These are phyloP conservation scores for Caenorhabditis angaria DNA, from an alignment of 2,888 invertebrate genomes.

Conservation along the genomic window DNA sequence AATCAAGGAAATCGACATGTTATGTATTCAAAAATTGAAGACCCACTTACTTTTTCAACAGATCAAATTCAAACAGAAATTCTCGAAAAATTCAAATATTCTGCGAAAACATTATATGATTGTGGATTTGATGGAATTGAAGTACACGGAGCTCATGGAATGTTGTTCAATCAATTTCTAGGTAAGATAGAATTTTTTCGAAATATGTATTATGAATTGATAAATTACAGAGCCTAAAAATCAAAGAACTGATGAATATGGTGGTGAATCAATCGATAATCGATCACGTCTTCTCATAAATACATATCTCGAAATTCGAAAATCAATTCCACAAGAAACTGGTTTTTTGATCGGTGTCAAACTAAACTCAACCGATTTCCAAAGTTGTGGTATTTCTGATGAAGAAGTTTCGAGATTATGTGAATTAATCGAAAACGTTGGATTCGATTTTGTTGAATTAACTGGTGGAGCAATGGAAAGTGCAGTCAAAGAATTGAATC, in stretches of 20 bases:
- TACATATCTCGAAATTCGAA: constrained; percentile 54
- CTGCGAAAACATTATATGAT: constrained; percentile 35
- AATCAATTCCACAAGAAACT: constrained; percentile 24
- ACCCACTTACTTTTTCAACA: constrained; percentile 32
- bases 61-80: constrained; percentile 53
- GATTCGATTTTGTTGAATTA: constrained; percentile 63
- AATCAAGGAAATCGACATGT: constrained; percentile 7
- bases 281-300: constrained; percentile 53
- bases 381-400: constrained; percentile 50
- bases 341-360: constrained; percentile 61
- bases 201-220: background rate
- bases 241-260: constrained; percentile 55
- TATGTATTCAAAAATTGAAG: constrained; percentile 8
- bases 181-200: constrained; percentile 3
- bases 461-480: constrained; percentile 63
- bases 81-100: constrained; percentile 38
- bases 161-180: constrained; percentile 61
- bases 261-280: constrained; percentile 56
- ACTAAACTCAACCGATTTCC: constrained; percentile 63
- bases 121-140: constrained; percentile 62
- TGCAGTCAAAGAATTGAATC: constrained; percentile 31
- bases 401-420: constrained; percentile 42
- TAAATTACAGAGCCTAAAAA: constrained; percentile 42
- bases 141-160: constrained; percentile 62
- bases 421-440: constrained; percentile 37